These are phyloP conservation scores for Eupleurogrammus muticus DNA, from an alignment of 2,797 vertebrate species.

Conservation along the genomic window DNA sequence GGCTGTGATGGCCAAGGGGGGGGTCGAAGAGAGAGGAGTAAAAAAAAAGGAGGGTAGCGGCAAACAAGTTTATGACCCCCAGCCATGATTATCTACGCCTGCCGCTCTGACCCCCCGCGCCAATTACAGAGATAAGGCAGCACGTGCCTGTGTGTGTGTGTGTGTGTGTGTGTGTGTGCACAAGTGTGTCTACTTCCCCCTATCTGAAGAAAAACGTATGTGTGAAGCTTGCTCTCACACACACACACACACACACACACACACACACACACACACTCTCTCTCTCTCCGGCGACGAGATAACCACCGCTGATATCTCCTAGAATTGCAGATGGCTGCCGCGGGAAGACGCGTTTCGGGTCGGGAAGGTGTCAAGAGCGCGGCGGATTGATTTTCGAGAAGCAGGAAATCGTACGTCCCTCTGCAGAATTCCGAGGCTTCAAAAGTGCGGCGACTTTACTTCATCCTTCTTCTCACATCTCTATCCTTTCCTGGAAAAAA, in stretches of 20 bases:
- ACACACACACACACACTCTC: conserved; percentile 42
- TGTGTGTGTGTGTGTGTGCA: conserved; percentile 6
- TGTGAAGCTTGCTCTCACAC: conserved; percentile 1
- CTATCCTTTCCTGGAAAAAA: conserved; percentile 8
- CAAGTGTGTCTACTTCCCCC: conserved; percentile 29
- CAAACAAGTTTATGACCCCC: conserved; percentile 63
- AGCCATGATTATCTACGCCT: conserved; percentile 64
- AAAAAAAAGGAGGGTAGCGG: conserved; percentile 21
- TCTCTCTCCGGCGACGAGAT: conserved; percentile 54
- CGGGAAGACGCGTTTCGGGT: conserved; percentile 44
- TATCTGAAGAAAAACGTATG: conserved; percentile 36
- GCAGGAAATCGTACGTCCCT: conserved; percentile 40
- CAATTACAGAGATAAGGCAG: conserved; percentile 72
- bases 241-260: conserved; percentile 41
- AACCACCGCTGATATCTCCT: conserved; percentile 47
- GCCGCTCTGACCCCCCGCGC: conserved; percentile 60
- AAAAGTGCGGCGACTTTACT: conserved; percentile 13
- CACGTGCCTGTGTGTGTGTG: conserved; percentile 26
- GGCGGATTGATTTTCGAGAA: conserved; percentile 51
- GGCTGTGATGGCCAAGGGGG: conserved; percentile 19
- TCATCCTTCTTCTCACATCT: conserved; percentile 14
- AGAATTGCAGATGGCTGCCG: conserved; percentile 52
- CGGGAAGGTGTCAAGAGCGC: conserved; percentile 30
- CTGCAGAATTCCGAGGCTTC: conserved; percentile 24
- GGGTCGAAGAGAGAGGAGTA: conserved; percentile 19